phyloP scores from a whole-genome alignment of 2,888 invertebrate species.

The Platycnemis pennipes region DNA sequence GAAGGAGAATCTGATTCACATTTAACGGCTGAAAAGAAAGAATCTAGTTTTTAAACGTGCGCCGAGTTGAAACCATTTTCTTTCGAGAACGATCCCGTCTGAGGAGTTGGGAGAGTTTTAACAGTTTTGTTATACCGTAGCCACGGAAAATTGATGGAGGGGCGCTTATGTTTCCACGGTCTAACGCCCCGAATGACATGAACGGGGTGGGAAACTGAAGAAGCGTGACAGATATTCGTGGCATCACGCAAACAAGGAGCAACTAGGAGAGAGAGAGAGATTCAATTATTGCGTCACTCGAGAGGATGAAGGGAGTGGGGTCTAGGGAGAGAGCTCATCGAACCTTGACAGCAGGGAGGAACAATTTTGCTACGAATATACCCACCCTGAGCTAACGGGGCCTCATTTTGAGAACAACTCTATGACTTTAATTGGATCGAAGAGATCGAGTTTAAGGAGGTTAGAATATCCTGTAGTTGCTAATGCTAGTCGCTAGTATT shows the following conservation, averaged over 20 bases:
- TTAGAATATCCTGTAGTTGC: no score
- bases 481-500: no score
- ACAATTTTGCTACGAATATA: neutral
- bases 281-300: slow-evolving; percentile 16
- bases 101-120: neutral
- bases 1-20: no score
- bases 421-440: no score
- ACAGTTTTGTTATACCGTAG: neutral
- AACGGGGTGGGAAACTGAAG: slow-evolving; percentile 1
- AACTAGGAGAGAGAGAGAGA: neutral
- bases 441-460: no score
- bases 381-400: neutral
- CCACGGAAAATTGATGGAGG: neutral
- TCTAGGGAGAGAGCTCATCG: neutral
- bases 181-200: neutral
- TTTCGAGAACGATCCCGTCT: neutral
- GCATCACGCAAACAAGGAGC: neutral
- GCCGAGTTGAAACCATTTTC: neutral
- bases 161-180: neutral
- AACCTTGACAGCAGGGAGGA: neutral
- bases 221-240: neutral
- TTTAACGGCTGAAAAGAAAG: no score
- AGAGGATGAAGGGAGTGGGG: neutral
- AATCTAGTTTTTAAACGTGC: no score
- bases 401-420: no score